phyloP scores from a whole-genome alignment of 2,113 vertebrate species.

The Cyanoderma ruficeps region DNA sequence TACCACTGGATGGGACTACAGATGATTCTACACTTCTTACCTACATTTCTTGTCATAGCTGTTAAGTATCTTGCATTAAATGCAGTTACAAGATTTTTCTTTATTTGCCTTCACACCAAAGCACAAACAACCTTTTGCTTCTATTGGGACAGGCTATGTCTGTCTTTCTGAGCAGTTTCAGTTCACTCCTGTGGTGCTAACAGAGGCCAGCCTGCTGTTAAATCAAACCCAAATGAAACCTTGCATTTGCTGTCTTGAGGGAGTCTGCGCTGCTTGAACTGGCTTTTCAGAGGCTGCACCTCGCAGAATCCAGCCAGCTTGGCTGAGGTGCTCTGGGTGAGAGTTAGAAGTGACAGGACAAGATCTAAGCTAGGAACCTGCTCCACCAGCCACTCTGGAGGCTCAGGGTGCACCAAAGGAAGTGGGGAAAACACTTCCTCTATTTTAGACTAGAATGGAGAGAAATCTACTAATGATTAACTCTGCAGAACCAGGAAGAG shows the following conservation, averaged over 20 bases:
- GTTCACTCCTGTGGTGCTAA: not conserved
- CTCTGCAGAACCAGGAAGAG: not conserved
- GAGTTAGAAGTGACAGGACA: not conserved
- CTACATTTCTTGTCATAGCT: not conserved
- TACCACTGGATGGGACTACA: not conserved
- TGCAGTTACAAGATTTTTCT: rapidly evolving
- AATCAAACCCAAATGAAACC: not conserved
- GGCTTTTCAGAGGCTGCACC: not conserved
- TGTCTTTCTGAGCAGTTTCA: not conserved
- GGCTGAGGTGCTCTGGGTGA: not conserved
- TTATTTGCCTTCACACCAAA: not conserved
- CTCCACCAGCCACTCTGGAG: not conserved
- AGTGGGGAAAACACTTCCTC: not conserved
- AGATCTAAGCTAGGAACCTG: not conserved
- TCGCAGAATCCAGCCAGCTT: not conserved
- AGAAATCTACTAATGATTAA: not conserved
- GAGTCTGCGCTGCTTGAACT: not conserved
- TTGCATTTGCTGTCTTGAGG: not conserved
- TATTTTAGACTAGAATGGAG: not conserved
- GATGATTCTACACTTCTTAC: not conserved
- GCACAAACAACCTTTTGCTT: not conserved
- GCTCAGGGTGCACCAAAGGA: not conserved
- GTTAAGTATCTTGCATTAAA: not conserved
- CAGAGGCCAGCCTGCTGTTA: not conserved
- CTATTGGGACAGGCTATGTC: not conserved